Percentiles rank a stretch among this genome's conserved stretches.
Evolutionary conservation across 2,797 vertebrate genomes (phyloP).

Genomic region (Chanos chanos): DNA sequence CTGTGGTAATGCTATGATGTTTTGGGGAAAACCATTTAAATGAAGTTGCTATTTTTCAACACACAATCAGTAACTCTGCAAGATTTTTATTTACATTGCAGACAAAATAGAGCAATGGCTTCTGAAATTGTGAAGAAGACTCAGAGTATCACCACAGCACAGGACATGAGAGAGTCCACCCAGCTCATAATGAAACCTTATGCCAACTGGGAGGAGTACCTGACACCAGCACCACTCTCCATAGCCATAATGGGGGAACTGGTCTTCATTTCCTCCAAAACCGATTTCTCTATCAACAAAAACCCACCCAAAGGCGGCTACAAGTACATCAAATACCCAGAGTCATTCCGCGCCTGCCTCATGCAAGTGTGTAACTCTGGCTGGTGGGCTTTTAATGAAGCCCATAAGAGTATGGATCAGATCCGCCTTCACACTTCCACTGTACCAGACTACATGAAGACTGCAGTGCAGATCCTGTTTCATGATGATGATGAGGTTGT

Average conservation of each 20-base stretch:
- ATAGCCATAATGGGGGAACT: constrained; percentile 38
- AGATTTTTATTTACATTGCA: too few species aligned
- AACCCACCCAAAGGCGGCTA: constrained; percentile 4
- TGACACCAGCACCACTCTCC: constrained; percentile 13
- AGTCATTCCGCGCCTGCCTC: constrained; percentile 44
- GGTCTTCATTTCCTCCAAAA: constrained; percentile 24
- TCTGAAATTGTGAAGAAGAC: too few species aligned
- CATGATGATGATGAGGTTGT: constrained; percentile 10
- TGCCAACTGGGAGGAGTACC: constrained; percentile 28
- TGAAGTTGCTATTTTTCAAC: too few species aligned
- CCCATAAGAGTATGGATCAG: constrained; percentile 48
- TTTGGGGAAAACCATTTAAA: too few species aligned
- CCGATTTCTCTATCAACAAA: constrained; percentile 35
- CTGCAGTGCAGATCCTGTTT: constrained; percentile 29
- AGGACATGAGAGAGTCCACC: constrained; percentile 28
- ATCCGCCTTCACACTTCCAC: constrained; percentile 30
- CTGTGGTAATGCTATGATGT: too few species aligned
- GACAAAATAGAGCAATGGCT: too few species aligned
- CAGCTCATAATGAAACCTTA: constrained; percentile 26
- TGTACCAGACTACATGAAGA: constrained; percentile 33
- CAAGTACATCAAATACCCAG: constrained; percentile 37
- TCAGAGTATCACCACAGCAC: neutral
- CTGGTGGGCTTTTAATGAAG: constrained; percentile 42
- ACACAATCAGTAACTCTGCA: too few species aligned
- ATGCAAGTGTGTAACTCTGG: constrained; percentile 41